phyloP scores from a whole-genome alignment of 1,140 invertebrate genomes.

The Euura lappo region DNA sequence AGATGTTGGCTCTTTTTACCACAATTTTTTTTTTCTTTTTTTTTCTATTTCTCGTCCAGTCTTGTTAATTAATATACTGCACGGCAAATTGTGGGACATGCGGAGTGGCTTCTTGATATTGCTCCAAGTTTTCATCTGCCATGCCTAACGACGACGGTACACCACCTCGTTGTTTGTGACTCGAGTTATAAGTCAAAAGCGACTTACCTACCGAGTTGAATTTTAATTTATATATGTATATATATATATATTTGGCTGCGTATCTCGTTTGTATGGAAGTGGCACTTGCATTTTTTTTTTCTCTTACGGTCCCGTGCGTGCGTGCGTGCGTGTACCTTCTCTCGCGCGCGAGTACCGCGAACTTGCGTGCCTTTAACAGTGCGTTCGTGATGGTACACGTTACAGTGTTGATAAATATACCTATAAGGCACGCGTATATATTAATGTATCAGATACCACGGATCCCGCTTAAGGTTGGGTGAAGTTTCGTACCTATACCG shows the following conservation, averaged over 20 bases:
- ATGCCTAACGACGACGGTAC: too few species aligned
- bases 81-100: too few species aligned
- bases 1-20: background rate
- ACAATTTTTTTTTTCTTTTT: background rate
- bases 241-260: background rate
- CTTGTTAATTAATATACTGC: too few species aligned
- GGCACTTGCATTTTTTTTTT: constrained; percentile 1
- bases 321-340: background rate
- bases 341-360: too few species aligned
- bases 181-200: background rate
- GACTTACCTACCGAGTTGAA: background rate
- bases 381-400: too few species aligned
- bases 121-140: too few species aligned
- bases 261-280: background rate
- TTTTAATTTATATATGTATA: background rate
- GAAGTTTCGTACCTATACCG: background rate
- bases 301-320: background rate
- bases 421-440: background rate
- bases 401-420: background rate
- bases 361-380: too few species aligned
- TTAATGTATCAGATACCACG: background rate
- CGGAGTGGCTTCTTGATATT: too few species aligned
- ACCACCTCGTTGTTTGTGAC: constrained; percentile 5
- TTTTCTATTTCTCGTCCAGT: background rate
- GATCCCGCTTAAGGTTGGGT: too few species aligned